A percentile compares a stretch with the other conserved stretches of the same genome.
Evolutionary conservation across 1,140 invertebrate species (phyloP).

Genomic region (Conus ventricosus): DNA sequence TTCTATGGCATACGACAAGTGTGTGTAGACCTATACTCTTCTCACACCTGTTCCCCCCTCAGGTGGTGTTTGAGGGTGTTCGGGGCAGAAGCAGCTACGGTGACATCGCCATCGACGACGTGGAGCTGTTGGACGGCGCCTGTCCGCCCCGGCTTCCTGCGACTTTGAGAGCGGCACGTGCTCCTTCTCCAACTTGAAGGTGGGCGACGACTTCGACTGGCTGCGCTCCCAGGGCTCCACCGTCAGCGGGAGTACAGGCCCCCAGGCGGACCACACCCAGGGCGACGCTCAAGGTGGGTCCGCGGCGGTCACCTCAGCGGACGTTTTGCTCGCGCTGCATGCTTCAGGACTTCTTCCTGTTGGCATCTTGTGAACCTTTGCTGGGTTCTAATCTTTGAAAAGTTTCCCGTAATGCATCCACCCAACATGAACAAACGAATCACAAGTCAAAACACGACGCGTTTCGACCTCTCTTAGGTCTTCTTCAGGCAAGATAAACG

Average conservation of each 20-base stretch:
- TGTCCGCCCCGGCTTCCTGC: constrained; percentile 56
- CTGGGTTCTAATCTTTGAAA: too few relatives aligned
- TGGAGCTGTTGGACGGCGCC: constrained; percentile 25
- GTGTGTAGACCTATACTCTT: too few relatives aligned
- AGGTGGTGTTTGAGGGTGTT: constrained; percentile 69
- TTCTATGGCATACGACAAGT: too few relatives aligned
- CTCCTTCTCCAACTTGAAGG: constrained; percentile 60
- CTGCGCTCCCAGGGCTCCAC: constrained; percentile 52
- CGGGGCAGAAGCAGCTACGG: constrained; percentile 51
- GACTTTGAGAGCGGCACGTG: constrained; percentile 68
- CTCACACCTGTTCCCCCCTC: constrained; percentile 24
- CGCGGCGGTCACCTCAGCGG: too few relatives aligned
- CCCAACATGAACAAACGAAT: too few relatives aligned
- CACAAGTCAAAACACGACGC: too few relatives aligned
- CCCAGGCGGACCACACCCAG: constrained; percentile 67
- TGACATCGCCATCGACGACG: constrained; percentile 68
- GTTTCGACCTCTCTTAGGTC: too few relatives aligned
- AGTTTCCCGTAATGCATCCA: too few relatives aligned
- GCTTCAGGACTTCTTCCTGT: constrained; percentile 16
- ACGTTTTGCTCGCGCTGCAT: constrained; percentile 63
- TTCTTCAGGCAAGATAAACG: too few relatives aligned
- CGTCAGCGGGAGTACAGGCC: constrained; percentile 39
- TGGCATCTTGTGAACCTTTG: too few relatives aligned
- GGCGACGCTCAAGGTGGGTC: constrained; percentile 33
- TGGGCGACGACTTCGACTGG: constrained; percentile 69